A percentile compares a stretch with the other conserved stretches of the same genome.
These are phyloP conservation scores for Mactromeris polynyma DNA, from an alignment of 2,888 invertebrate genomes.

Conservation along the genomic window DNA sequence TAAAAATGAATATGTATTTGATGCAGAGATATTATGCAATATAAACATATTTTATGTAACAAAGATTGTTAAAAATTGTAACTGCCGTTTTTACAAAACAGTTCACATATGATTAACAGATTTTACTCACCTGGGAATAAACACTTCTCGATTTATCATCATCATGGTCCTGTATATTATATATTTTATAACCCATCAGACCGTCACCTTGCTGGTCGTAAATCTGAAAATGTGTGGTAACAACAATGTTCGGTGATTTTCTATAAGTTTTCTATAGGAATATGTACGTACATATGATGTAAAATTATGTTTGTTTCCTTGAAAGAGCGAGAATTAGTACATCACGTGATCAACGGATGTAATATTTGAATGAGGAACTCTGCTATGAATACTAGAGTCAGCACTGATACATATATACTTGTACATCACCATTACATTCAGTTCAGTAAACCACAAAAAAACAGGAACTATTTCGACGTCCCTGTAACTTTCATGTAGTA, in stretches of 20 bases:
- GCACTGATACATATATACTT: background rate
- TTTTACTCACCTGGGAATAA: slow-evolving; percentile 4
- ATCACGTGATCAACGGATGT: background rate
- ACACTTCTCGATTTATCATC: background rate
- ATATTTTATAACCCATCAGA: slow-evolving; percentile 65
- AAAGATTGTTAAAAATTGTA: too few species aligned
- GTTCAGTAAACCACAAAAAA: background rate
- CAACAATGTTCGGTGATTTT: too few species aligned
- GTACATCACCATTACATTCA: background rate
- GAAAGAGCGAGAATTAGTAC: background rate
- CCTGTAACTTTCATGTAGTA: background rate
- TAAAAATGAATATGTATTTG: too few species aligned
- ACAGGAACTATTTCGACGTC: background rate
- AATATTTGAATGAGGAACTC: too few species aligned
- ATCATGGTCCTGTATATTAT: slow-evolving; percentile 32
- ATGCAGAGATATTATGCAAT: too few species aligned
- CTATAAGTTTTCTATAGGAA: too few species aligned
- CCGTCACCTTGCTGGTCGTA: slow-evolving; percentile 64
- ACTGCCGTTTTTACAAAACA: too few species aligned
- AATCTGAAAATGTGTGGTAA: slow-evolving; percentile 27
- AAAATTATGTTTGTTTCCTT: background rate
- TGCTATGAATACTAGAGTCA: background rate
- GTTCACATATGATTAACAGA: too few species aligned
- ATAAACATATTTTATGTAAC: too few species aligned
- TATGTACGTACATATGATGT: too few species aligned